Percentiles rank a stretch among this genome's conserved stretches.
These are phyloP conservation scores for Corticium candelabrum DNA, from an alignment of 37 sponge, comb jelly and placozoan genomes.

Conservation along the genomic window DNA sequence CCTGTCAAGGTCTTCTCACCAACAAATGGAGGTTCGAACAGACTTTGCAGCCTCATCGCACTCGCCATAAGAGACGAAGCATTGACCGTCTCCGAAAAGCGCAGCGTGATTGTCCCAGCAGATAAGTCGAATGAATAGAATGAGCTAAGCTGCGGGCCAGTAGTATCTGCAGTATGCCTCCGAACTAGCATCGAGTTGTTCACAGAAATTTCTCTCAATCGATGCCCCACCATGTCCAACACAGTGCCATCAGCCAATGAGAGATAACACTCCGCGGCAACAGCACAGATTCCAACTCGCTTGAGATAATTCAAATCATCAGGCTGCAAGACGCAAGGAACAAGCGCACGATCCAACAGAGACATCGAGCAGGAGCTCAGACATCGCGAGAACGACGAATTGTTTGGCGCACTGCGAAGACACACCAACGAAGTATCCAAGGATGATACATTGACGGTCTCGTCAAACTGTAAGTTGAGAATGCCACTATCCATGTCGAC, in stretches of 20 bases:
- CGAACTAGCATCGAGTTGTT: slow-evolving; percentile 19
- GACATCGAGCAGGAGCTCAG: slow-evolving; percentile 45
- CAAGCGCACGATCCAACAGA: slow-evolving; percentile 27
- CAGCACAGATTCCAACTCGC: slow-evolving; percentile 43
- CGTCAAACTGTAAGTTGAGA: slow-evolving; percentile 62
- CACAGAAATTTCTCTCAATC: slow-evolving; percentile 52
- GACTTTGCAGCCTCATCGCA: slow-evolving; percentile 52
- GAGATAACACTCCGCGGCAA: slow-evolving; percentile 43
- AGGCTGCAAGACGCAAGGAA: slow-evolving; percentile 30
- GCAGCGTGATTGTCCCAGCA: slow-evolving; percentile 30
- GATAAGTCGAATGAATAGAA: slow-evolving; percentile 45
- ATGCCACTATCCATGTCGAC: slow-evolving; percentile 72
- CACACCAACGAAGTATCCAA: slow-evolving; percentile 29
- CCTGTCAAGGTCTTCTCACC: slow-evolving; percentile 45
- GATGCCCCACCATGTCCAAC: slow-evolving; percentile 62
- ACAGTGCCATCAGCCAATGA: slow-evolving; percentile 56
- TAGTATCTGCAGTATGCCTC: slow-evolving; percentile 30
- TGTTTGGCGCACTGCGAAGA: slow-evolving; percentile 46
- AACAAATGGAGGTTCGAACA: slow-evolving; percentile 45
- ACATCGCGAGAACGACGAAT: slow-evolving; percentile 23
- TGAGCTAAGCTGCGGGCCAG: slow-evolving; percentile 29
- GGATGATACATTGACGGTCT: slow-evolving; percentile 75
- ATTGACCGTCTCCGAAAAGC: slow-evolving; percentile 78
- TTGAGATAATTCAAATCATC: slow-evolving; percentile 82
- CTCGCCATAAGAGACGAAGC: slow-evolving; percentile 35